Percentiles rank a stretch among this genome's conserved stretches.
Conservation (phyloP, 2,797 vertebrate genomes). For the Rousettus madagascariensis region DNA sequence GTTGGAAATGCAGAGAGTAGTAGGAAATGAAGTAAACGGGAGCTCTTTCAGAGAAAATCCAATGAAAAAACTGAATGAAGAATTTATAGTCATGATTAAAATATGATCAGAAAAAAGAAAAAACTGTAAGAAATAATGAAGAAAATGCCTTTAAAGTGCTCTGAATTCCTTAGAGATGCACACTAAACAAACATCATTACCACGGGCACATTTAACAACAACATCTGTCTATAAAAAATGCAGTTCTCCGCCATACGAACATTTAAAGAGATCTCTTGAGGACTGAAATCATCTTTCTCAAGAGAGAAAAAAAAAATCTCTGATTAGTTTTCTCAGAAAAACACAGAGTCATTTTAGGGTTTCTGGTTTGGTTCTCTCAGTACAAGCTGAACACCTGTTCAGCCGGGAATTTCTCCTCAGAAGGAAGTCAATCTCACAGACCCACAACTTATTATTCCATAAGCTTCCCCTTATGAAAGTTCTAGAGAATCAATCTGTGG, state of each 20-base stretch:
- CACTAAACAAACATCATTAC: slow-evolving; percentile 63
- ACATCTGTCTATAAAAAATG: slow-evolving; percentile 62
- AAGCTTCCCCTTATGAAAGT: slow-evolving; percentile 51
- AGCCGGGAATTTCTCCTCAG: slow-evolving; percentile 8
- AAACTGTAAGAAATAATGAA: slow-evolving; percentile 30
- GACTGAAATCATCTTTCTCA: slow-evolving; percentile 56
- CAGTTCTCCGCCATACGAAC: slow-evolving; percentile 39
- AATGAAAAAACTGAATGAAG: slow-evolving; percentile 39
- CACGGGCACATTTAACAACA: slow-evolving; percentile 54
- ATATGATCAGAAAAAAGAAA: slow-evolving; percentile 12
- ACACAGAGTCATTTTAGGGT: not conserved
- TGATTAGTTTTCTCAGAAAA: slow-evolving; percentile 46
- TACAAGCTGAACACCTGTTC: not conserved
- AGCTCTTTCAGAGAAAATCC: slow-evolving; percentile 28
- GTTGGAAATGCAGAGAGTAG: not conserved
- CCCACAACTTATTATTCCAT: rapidly evolving
- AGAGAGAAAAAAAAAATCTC: slow-evolving; percentile 9
- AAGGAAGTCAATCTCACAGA: slow-evolving; percentile 27
- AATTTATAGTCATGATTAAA: slow-evolving; percentile 45
- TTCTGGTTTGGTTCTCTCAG: not conserved
- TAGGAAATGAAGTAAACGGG: not conserved
- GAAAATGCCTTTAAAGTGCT: slow-evolving; percentile 25
- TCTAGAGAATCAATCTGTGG: slow-evolving; percentile 41
- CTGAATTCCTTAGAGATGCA: slow-evolving; percentile 25
- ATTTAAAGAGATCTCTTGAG: slow-evolving; percentile 65